phyloP scores from a whole-genome alignment of 2,888 invertebrate species.

The Leuctra nigra region DNA sequence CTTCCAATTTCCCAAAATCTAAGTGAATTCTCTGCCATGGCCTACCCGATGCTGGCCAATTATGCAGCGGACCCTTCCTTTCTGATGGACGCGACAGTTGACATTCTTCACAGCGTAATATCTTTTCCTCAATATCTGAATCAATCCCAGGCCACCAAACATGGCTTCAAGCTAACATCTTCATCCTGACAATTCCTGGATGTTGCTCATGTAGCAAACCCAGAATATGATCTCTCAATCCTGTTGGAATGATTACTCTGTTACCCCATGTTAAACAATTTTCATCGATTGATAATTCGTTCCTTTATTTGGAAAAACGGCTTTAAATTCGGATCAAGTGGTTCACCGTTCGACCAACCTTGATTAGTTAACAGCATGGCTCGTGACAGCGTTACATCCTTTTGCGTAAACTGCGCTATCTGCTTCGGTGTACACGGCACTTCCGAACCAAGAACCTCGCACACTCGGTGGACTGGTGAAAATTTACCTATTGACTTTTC shows the following conservation, averaged over 20 bases:
- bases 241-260: conserved; percentile 27
- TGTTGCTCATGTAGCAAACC: conserved; percentile 11
- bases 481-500: too few relatives aligned
- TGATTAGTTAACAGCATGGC: not conserved
- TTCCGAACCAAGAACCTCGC: too few relatives aligned
- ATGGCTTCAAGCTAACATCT: conserved; percentile 22
- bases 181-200: conserved; percentile 7
- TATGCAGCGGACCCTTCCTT: conserved; percentile 23
- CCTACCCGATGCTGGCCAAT: conserved; percentile 29
- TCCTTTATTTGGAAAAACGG: conserved; percentile 5
- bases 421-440: not conserved
- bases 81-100: conserved; percentile 25
- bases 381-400: not conserved
- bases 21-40: conserved; percentile 30
- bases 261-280: conserved; percentile 29
- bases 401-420: not conserved
- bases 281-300: conserved; percentile 4
- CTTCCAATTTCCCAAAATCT: conserved; percentile 30
- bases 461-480: too few relatives aligned
- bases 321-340: not conserved
- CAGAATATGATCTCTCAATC: not conserved
- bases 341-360: conserved; percentile 8
- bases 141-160: conserved; percentile 27
- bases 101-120: conserved; percentile 22
- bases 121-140: conserved; percentile 23